phyloP scores from a whole-genome alignment of 2,888 invertebrate species.

The Drosophila mercatorum region DNA sequence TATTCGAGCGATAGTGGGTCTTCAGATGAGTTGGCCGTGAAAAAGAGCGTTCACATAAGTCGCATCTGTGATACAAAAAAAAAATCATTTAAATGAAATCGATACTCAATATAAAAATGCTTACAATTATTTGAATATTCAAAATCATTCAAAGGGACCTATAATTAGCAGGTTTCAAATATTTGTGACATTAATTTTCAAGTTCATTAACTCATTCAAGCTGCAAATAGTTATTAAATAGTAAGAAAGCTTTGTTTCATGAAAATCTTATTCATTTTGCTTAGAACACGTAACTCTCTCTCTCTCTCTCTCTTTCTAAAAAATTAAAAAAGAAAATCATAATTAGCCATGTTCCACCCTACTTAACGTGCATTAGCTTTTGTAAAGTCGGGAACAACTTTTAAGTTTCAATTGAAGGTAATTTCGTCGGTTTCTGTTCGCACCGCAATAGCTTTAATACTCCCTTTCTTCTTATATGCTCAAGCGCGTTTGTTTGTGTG shows the following conservation, averaged over 20 bases:
- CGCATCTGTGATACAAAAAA: conserved; percentile 64
- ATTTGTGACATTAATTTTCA: no score
- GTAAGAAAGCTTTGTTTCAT: no score
- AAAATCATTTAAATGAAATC: no score
- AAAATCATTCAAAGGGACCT: no score
- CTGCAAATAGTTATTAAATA: no score
- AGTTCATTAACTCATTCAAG: no score
- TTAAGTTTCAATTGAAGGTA: conserved; percentile 4
- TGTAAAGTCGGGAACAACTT: neutral
- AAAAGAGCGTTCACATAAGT: conserved; percentile 82
- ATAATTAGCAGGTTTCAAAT: no score
- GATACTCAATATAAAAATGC: no score
- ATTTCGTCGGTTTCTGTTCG: neutral
- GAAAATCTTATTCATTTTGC: no score
- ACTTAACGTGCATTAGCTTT: conserved; percentile 2
- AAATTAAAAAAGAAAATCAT: neutral
- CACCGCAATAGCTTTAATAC: conserved; percentile 1
- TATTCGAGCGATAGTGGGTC: conserved; percentile 81
- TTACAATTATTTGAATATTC: no score
- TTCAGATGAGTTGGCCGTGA: conserved; percentile 82
- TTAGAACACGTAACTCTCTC: no score
- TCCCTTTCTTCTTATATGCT: neutral
- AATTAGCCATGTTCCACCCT: conserved; percentile 2
- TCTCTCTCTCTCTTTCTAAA: no score
- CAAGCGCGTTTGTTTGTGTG: neutral